These are phyloP conservation scores for Hydrolagus affinis DNA, from an alignment of 2,113 vertebrate genomes.

Conservation along the genomic window DNA sequence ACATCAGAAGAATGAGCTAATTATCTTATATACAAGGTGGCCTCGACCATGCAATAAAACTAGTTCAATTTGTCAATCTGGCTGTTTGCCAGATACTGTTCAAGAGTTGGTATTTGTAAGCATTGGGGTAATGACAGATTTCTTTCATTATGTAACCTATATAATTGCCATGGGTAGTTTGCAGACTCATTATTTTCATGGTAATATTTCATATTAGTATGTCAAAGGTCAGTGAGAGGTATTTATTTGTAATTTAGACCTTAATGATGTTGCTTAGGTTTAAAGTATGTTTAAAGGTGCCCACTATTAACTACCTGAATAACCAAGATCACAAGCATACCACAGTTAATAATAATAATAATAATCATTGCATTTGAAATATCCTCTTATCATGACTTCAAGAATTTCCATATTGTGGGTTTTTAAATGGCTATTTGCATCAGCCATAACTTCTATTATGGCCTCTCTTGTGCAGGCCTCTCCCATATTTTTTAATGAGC, in stretches of 20 bases:
- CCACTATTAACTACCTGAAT: too few species aligned
- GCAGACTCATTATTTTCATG: conserved; percentile 67
- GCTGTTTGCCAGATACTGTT: conserved; percentile 60
- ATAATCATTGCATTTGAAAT: too few species aligned
- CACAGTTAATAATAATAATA: too few species aligned
- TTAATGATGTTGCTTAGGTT: background rate
- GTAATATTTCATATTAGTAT: conserved; percentile 62
- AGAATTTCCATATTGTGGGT: too few species aligned
- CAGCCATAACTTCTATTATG: too few species aligned
- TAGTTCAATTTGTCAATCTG: conserved; percentile 64
- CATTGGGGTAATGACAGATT: conserved; percentile 71
- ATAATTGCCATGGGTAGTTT: conserved; percentile 73
- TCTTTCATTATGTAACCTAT: conserved; percentile 64
- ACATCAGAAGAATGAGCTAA: conserved; percentile 81
- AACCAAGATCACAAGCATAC: too few species aligned
- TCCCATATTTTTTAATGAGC: background rate
- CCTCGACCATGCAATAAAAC: conserved; percentile 49
- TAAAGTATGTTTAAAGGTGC: too few species aligned
- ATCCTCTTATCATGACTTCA: too few species aligned
- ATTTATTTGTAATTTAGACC: conserved; percentile 38
- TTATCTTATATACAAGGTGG: conserved; percentile 78
- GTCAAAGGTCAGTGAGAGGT: conserved; percentile 58
- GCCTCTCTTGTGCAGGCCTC: too few species aligned
- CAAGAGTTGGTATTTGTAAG: conserved; percentile 74
- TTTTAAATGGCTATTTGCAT: background rate